A percentile compares a stretch with the other conserved stretches of the same genome.
Conservation (phyloP, 2,113 vertebrate species). For the Nannospalax galili region DNA sequence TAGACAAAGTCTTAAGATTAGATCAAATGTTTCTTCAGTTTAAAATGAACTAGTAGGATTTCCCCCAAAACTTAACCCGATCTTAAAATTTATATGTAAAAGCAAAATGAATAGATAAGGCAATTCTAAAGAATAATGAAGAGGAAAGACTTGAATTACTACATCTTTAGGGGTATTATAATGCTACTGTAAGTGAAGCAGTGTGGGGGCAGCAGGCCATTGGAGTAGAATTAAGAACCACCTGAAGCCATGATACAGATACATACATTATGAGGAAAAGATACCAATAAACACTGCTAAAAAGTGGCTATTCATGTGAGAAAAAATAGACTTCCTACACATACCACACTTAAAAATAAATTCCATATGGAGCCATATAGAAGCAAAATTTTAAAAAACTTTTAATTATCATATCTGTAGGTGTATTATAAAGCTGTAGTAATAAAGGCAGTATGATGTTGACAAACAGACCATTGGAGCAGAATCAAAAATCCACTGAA, state of each 20-base stretch:
- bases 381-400: slow-evolving; percentile 60
- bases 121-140: slow-evolving; percentile 18
- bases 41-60: not conserved
- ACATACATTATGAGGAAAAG: slow-evolving; percentile 36
- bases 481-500: not conserved
- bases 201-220: not conserved
- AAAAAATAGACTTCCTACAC: slow-evolving; percentile 51
- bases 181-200: not conserved
- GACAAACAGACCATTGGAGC: not conserved
- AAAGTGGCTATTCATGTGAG: not conserved
- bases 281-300: slow-evolving; percentile 25
- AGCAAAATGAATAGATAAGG: not conserved
- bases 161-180: not conserved
- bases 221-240: not conserved
- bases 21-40: not conserved
- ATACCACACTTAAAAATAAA: slow-evolving; percentile 50
- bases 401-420: slow-evolving; percentile 44
- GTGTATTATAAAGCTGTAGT: slow-evolving; percentile 1
- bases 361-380: slow-evolving; percentile 42
- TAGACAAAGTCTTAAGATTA: not conserved
- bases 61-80: slow-evolving; percentile 5
- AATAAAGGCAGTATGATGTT: slow-evolving; percentile 8
- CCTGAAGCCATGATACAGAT: not conserved
- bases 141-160: not conserved
- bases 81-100: slow-evolving; percentile 12